Base-by-base conservation (phyloP, 2,797 vertebrate genomes). In the Prunella strophiata region DNA sequence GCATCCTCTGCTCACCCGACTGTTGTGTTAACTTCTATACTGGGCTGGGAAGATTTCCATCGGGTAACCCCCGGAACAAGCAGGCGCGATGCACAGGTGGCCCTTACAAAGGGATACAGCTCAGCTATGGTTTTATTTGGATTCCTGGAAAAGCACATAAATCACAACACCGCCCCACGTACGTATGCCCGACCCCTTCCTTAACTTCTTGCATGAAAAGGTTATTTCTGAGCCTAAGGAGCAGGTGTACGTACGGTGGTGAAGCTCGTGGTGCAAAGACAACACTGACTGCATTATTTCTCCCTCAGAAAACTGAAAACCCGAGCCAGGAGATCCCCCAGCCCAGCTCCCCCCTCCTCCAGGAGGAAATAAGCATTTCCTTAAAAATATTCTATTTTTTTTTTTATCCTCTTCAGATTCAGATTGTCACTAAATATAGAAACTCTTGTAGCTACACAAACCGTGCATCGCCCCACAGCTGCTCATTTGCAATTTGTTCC, bases 401-500 rank as follows among this genome's bases (percentile, higher is more conserved):
- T 68, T 78, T 62, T 67, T 54, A 81, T 63, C 50, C 67, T 77
- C 88, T 89, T 67, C 78, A 93, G 74, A 73, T 81, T 96, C 87
- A 93, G 57, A 68, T 55, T 91, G 59, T 79, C 72, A 40, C 75
- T 95, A 89, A 91, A 94, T 78, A 71, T 66, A 90, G 87, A 83
- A 83, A 78, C 80, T 84, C 77, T 92, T 77, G 70, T 75, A 94
- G 75, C 82, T 73, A 27, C 62, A 74, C 66, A 67, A 38, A 58
- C 71, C 50, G 75, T 71, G 73, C 70, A 76, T 93, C 65, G 61
- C 72, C 59, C 74, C 48, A 42, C 95, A 97, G 93, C 93, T 93
- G 84, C 85, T 97, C 86, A 90, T 94, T 95, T 95, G 91, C 94
- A 96, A 84, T 94, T 89, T 75, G 77, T 78, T 88, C 86, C 85